A percentile compares a stretch with the other conserved stretches of the same genome.
These are phyloP conservation scores for Cromileptes altivelis DNA, from an alignment of 2,113 vertebrate species.

Conservation along the genomic window DNA sequence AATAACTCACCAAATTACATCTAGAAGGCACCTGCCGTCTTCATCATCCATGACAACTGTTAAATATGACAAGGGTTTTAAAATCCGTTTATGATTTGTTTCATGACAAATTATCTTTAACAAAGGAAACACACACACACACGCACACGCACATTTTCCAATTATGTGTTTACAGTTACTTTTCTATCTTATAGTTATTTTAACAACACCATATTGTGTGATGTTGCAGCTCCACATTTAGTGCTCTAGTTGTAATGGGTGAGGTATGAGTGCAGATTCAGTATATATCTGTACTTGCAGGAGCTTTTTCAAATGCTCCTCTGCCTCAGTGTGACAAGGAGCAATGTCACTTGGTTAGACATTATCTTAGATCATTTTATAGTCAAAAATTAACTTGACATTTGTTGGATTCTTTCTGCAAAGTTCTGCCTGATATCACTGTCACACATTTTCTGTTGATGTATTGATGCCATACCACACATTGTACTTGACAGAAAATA, in stretches of 20 bases:
- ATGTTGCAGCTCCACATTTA: background rate
- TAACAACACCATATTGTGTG: background rate
- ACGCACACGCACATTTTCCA: background rate
- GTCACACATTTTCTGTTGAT: background rate
- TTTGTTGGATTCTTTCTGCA: slow-evolving; percentile 1
- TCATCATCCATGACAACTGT: slow-evolving; percentile 99
- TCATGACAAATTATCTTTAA: background rate
- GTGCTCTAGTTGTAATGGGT: background rate
- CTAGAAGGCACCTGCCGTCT: slow-evolving; percentile 99
- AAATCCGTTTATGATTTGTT: background rate
- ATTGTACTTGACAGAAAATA: background rate
- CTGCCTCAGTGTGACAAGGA: background rate
- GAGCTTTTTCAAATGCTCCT: background rate
- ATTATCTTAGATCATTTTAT: background rate
- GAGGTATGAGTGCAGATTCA: background rate
- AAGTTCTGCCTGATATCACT: background rate
- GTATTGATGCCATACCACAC: background rate
- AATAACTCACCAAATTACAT: slow-evolving; percentile 96
- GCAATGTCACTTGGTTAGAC: background rate
- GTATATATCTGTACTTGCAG: background rate
- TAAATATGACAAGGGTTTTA: slow-evolving; percentile 38
- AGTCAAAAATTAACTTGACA: background rate
- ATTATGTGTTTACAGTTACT: background rate
- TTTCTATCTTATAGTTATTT: background rate
- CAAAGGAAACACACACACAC: background rate